Percentiles rank a stretch among this genome's conserved stretches.
Conservation (phyloP, 2,797 vertebrate species). For the Sphaeramia orbicularis region DNA sequence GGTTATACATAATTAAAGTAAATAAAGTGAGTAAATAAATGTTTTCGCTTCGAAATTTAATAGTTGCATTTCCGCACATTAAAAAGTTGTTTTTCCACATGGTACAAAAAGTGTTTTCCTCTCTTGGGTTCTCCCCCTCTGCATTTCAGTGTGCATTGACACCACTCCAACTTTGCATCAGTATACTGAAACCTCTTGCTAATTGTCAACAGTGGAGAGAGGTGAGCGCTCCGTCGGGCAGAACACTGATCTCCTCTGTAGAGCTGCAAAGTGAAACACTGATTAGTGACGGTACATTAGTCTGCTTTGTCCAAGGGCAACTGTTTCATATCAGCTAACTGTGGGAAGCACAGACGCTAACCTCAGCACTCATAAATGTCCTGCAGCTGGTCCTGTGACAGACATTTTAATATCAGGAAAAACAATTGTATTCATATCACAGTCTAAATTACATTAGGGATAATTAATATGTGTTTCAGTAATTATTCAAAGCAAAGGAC, state of each 20-base stretch:
- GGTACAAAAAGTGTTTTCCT: slow-evolving; percentile 43
- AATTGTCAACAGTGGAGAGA: slow-evolving; percentile 76
- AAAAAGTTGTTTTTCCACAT: slow-evolving; percentile 44
- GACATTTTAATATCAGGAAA: slow-evolving; percentile 60
- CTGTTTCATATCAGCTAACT: slow-evolving; percentile 78
- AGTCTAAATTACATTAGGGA: slow-evolving; percentile 54
- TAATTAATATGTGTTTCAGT: slow-evolving; percentile 58
- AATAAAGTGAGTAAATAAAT: slow-evolving; percentile 39
- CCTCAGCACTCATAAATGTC: slow-evolving; percentile 63
- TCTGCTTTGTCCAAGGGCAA: slow-evolving; percentile 82
- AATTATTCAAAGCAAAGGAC: slow-evolving; percentile 29
- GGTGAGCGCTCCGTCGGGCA: slow-evolving; percentile 71
- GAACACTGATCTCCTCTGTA: slow-evolving; percentile 73
- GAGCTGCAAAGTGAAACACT: slow-evolving; percentile 74
- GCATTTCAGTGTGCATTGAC: slow-evolving; percentile 54
- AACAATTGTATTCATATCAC: slow-evolving; percentile 52
- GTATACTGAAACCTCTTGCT: slow-evolving; percentile 63
- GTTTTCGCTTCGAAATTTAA: slow-evolving; percentile 15
- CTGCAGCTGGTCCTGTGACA: slow-evolving; percentile 62
- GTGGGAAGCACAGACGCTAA: slow-evolving; percentile 60
- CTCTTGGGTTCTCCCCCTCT: slow-evolving; percentile 35
- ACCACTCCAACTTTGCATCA: slow-evolving; percentile 56
- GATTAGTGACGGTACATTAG: slow-evolving; percentile 84
- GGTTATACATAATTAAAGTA: slow-evolving; percentile 26
- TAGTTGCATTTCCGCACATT: slow-evolving; percentile 37